Percentiles rank a stretch among this genome's conserved stretches.
phyloP scores from a whole-genome alignment of 53 echinoderm and acorn worm genomes.

The Luidia sarsii region DNA sequence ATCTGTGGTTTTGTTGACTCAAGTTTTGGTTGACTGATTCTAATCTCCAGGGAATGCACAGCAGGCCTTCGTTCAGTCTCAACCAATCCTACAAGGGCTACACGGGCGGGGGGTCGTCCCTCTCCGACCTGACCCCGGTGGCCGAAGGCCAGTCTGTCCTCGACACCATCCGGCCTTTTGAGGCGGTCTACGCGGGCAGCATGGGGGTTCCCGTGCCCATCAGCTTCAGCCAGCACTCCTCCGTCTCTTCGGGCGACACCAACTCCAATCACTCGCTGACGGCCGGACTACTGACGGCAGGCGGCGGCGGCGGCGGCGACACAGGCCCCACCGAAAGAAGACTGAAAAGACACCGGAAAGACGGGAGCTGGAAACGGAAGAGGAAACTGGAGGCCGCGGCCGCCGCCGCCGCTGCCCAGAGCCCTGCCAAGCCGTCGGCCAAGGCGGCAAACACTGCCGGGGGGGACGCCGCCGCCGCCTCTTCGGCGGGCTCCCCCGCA shows the following conservation, averaged over 20 bases:
- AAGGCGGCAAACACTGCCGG: background rate
- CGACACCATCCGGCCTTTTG: slow-evolving; percentile 86
- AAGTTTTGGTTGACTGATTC: too few relatives aligned
- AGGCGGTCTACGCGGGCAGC: slow-evolving; percentile 41
- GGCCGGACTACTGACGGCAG: slow-evolving; percentile 32
- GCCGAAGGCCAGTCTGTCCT: slow-evolving; percentile 80
- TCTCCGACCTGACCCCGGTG: slow-evolving; percentile 50
- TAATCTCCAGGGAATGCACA: slow-evolving; percentile 46
- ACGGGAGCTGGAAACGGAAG: slow-evolving; percentile 32
- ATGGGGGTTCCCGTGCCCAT: slow-evolving; percentile 35
- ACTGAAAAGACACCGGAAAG: slow-evolving; percentile 26
- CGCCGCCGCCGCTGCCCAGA: background rate
- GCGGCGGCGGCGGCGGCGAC: background rate
- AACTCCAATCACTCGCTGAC: slow-evolving; percentile 41
- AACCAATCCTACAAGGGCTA: slow-evolving; percentile 85
- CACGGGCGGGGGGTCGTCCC: slow-evolving; percentile 45
- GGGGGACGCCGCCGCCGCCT: slow-evolving; percentile 1
- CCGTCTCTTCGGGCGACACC: slow-evolving; percentile 50
- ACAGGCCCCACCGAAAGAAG: background rate
- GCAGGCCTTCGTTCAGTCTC: slow-evolving; percentile 27
- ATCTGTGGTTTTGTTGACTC: too few relatives aligned
- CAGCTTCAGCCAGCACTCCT: slow-evolving; percentile 44
- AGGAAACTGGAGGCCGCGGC: slow-evolving; percentile 1
- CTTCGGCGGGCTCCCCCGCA: background rate
- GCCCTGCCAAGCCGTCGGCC: background rate